Evolutionary conservation across 35 echinoderm and acorn worm species (phyloP).

Genomic region (Diadema setosum): DNA sequence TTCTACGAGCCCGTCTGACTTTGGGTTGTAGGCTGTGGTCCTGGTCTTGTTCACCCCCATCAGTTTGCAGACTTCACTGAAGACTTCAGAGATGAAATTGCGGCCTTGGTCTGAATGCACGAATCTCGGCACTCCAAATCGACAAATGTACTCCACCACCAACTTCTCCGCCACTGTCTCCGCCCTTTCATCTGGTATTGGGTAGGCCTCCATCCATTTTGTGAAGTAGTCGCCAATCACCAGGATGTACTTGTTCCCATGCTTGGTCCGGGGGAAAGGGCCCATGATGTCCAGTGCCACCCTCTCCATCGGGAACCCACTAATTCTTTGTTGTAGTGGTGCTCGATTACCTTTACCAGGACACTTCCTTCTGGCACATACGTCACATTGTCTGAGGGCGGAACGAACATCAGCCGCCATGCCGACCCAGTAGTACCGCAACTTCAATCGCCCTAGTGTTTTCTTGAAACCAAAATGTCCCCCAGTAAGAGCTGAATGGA

Average conservation of each 20-base stretch:
- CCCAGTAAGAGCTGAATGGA: neutral
- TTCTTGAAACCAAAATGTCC: neutral
- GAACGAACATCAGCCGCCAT: neutral
- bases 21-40: conserved; percentile 48
- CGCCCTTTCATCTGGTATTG: conserved; percentile 22
- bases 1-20: conserved; percentile 45
- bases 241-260: conserved; percentile 42
- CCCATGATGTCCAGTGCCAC: conserved; percentile 69
- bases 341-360: neutral
- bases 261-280: conserved; percentile 16
- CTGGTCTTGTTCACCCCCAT: conserved; percentile 39
- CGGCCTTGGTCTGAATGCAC: conserved; percentile 50
- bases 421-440: neutral
- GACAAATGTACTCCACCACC: conserved; percentile 8
- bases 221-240: conserved; percentile 47
- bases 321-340: conserved; percentile 20
- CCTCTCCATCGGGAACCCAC: conserved; percentile 50
- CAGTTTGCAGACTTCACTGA: conserved; percentile 30
- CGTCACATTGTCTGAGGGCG: neutral
- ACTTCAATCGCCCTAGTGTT: neutral
- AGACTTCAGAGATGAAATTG: conserved; percentile 53
- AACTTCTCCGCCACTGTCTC: conserved; percentile 38
- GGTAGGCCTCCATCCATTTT: conserved; percentile 51
- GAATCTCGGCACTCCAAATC: conserved; percentile 38
- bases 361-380: neutral